These are phyloP conservation scores for Varanus komodoensis DNA, from an alignment of 2,113 vertebrate genomes.

Conservation along the genomic window DNA sequence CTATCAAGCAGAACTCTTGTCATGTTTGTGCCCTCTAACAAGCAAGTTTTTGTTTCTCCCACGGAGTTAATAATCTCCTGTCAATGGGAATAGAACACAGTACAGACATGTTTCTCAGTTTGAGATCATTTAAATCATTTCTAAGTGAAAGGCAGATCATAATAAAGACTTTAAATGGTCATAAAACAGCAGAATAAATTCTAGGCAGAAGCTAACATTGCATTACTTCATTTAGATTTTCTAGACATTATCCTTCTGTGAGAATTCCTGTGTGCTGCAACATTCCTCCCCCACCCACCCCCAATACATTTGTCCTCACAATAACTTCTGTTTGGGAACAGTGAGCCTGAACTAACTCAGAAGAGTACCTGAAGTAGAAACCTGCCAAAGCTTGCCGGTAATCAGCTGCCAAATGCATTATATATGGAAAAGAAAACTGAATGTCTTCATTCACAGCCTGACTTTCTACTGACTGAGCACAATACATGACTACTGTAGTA, in stretches of 20 bases:
- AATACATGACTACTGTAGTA: neutral
- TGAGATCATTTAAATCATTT: neutral
- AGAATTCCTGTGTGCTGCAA: constrained; percentile 12
- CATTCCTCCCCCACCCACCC: constrained; percentile 29
- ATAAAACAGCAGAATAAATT: constrained; percentile 19
- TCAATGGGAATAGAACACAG: neutral
- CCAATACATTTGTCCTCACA: constrained; percentile 58
- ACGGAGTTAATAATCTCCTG: constrained; percentile 5
- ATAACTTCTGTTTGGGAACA: constrained; percentile 59
- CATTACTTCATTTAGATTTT: neutral
- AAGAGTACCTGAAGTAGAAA: constrained; percentile 62
- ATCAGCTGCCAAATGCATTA: constrained; percentile 61
- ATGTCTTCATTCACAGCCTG: constrained; percentile 18
- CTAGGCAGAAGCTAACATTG: constrained; percentile 5
- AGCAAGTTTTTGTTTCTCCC: constrained; percentile 52
- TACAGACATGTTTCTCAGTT: neutral
- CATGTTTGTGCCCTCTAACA: constrained; percentile 63
- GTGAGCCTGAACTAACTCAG: constrained; percentile 61
- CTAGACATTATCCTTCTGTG: neutral
- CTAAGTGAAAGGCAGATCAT: neutral
- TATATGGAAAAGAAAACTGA: constrained; percentile 56
- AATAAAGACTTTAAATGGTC: constrained; percentile 12
- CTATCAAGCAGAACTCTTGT: constrained; percentile 44
- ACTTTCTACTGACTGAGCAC: neutral
- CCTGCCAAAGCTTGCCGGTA: constrained; percentile 75